Base-by-base conservation (phyloP, 2,797 vertebrate species). In the Cyprinella venusta region DNA sequence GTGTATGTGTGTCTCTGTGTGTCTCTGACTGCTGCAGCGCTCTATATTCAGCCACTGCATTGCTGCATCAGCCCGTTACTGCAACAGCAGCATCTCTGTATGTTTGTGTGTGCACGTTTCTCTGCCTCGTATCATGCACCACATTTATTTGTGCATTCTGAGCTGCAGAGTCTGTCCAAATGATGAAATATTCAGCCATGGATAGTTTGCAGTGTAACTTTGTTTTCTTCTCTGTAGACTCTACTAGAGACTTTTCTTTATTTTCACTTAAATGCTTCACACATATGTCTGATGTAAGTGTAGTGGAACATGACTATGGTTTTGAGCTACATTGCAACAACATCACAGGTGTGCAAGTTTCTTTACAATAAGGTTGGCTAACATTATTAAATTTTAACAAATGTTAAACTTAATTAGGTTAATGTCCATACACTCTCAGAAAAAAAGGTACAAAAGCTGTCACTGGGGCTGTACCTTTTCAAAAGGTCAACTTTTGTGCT, bases 21-120 rank as follows among this genome's bases (percentile, higher is more conserved):
- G 81, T 30, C 33, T 69, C 50, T 16, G 19, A 38, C 36, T 82
- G 69, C 80, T 83, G 78, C 81, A 85, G 71, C 68, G 40, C 63
- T 36, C 77, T 38, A 56, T 65, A 79, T 54, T 61, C 79, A 33
- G 50, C 74, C 42, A 36, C 64, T 79, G 63, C 74, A 81, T 30
- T 85, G 86, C 85, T 85, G 84, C 83, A 86, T 61, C 82, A 79
- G 68, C 74, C 36, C 65, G 74, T 84, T 77, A 15, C 68, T 52
- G 6, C 48, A 79, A 40, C 45, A 42, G 26, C n/a, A 50, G 48
- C 19, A 8, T 68, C 38, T 64, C 24, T 56, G 18, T 75, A 50
- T 40, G 61, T 65, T 38, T 74, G 40, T 67, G 40, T 72, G 48
- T n/a, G 16, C 33, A 36, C 19, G 52, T 79, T 52, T n/a, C 26